A percentile compares a stretch with the other conserved stretches of the same genome.
Evolutionary conservation across 2,888 invertebrate genomes (phyloP).

Genomic region (Ashinkailepas kermadecensis): DNA sequence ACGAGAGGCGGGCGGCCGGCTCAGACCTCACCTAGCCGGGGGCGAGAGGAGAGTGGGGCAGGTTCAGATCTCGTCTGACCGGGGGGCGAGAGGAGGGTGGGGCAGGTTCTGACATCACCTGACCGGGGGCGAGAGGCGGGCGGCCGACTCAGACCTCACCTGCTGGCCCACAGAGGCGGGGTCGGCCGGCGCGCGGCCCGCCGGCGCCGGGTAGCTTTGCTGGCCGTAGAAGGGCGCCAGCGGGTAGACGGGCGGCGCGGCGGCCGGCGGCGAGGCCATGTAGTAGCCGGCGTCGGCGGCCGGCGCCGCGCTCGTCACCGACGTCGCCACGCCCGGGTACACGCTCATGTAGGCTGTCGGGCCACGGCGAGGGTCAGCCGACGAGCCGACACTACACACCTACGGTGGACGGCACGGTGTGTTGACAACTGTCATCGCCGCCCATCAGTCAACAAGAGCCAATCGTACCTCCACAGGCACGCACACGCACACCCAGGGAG

Average conservation of each 20-base stretch:
- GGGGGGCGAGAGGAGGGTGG: too few species aligned
- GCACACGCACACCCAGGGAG: too few species aligned
- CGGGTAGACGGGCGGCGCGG: not conserved
- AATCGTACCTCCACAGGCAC: too few species aligned
- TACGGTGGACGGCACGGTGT: too few species aligned
- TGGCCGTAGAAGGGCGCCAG: not conserved
- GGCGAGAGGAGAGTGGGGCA: too few species aligned
- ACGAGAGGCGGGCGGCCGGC: too few species aligned
- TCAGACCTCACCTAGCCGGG: too few species aligned
- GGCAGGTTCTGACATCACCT: too few species aligned
- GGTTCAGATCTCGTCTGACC: too few species aligned
- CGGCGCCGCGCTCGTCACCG: not conserved
- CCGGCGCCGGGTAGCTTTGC: not conserved
- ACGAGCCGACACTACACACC: not conserved
- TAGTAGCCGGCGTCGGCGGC: not conserved
- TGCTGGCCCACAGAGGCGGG: not conserved
- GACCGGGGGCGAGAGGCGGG: too few species aligned
- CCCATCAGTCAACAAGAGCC: too few species aligned
- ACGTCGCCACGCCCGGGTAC: not conserved
- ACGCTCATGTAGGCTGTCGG: constrained; percentile 6
- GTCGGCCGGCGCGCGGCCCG: not conserved
- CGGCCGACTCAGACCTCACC: not conserved
- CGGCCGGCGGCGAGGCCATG: not conserved
- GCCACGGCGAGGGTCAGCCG: not conserved
- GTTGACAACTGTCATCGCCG: too few species aligned